These are phyloP conservation scores for Drosophila eugracilis DNA, from an alignment of 1,140 invertebrate species.

Conservation along the genomic window DNA sequence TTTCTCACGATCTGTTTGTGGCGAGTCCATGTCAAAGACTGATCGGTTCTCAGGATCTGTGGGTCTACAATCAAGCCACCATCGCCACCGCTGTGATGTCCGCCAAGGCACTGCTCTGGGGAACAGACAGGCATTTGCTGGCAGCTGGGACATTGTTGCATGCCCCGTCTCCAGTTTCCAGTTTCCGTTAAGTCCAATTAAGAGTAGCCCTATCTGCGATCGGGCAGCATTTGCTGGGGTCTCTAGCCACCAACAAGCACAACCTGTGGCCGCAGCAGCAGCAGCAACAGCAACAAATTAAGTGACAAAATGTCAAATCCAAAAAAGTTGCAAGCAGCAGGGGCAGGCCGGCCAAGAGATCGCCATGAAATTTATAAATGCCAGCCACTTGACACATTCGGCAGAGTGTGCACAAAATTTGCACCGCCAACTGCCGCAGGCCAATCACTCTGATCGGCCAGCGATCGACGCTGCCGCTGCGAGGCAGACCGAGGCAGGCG, in stretches of 20 bases:
- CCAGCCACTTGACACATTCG: constrained; percentile 68
- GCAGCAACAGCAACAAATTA: constrained; percentile 67
- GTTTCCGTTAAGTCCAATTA: constrained; percentile 80
- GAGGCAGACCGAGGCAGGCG: constrained; percentile 71
- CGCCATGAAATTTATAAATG: constrained; percentile 67
- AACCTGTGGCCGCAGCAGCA: constrained; percentile 49
- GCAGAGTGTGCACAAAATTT: constrained; percentile 72
- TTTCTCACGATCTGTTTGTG: constrained; percentile 68
- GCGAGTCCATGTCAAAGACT: constrained; percentile 48
- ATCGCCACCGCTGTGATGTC: constrained; percentile 54
- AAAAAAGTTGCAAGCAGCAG: constrained; percentile 40
- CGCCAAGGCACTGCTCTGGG: constrained; percentile 32
- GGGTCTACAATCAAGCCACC: constrained; percentile 59
- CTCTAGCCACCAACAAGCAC: constrained; percentile 17
- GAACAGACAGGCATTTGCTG: constrained; percentile 29
- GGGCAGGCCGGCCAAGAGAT: constrained; percentile 35
- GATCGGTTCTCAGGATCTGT: constrained; percentile 55
- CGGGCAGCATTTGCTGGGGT: constrained; percentile 39
- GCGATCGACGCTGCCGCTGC: constrained; percentile 51
- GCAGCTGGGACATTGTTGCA: constrained; percentile 55
- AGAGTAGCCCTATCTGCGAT: constrained; percentile 72
- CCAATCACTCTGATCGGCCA: constrained; percentile 72
- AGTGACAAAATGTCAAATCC: constrained; percentile 83
- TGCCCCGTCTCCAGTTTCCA: constrained; percentile 58
- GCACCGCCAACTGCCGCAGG: constrained; percentile 50